phyloP scores from a whole-genome alignment of 2,113 vertebrate species.

The Neodontobutis hainanensis region DNA sequence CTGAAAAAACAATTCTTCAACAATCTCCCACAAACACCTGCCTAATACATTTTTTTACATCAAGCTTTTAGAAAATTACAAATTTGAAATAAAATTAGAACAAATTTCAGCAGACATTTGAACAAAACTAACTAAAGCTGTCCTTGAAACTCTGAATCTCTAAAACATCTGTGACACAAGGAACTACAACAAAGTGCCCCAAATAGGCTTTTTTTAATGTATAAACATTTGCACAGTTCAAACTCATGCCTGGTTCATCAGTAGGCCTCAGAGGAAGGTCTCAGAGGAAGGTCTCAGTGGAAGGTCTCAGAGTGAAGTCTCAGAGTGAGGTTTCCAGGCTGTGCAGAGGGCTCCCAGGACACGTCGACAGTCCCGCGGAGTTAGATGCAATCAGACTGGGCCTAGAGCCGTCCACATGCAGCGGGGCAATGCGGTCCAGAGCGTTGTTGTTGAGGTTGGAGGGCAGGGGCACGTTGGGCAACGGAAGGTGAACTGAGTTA shows the following conservation, averaged over 20 bases:
- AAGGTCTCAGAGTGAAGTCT: slow-evolving; percentile 42
- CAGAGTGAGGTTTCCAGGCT: slow-evolving; percentile 98
- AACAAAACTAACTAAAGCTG: background rate
- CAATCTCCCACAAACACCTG: background rate
- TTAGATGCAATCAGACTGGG: slow-evolving; percentile 67
- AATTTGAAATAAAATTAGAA: background rate
- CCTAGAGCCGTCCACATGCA: slow-evolving; percentile 86
- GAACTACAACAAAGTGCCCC: no score
- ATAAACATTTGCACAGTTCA: no score
- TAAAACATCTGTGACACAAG: no score
- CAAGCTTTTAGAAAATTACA: background rate
- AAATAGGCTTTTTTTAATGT: no score
- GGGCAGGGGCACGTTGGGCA: slow-evolving; percentile 42
- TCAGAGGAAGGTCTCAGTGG: slow-evolving; percentile 99
- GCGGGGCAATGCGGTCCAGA: slow-evolving; percentile 84
- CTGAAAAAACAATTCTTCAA: background rate
- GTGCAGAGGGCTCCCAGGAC: slow-evolving; percentile 96
- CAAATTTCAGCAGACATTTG: background rate
- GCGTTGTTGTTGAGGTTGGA: slow-evolving; percentile 93
- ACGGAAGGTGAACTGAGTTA: slow-evolving; percentile 80
- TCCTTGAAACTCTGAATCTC: no score
- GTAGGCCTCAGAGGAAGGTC: background rate
- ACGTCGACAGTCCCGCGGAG: slow-evolving; percentile 79
- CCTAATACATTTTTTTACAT: background rate
- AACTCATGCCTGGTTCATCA: no score